A percentile compares a stretch with the other conserved stretches of the same genome.
phyloP scores from a whole-genome alignment of 2,797 vertebrate genomes.

The Setipinna tenuifilis region DNA sequence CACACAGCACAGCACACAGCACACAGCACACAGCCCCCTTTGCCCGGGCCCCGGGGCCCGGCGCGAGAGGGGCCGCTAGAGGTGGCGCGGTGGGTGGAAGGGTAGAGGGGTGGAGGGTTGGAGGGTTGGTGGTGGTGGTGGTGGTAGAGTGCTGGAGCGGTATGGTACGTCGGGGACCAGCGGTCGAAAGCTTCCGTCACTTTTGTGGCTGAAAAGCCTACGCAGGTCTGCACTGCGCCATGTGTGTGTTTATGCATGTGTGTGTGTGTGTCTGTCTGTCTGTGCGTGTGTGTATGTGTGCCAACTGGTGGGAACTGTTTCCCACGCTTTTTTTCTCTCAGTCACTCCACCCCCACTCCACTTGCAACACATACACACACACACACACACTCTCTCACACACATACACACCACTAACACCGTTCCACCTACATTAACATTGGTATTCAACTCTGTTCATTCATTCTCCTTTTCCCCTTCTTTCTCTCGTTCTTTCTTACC shows the following conservation, averaged over 20 bases:
- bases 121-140: neutral
- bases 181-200: constrained; percentile 51
- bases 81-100: neutral
- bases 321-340: constrained; percentile 58
- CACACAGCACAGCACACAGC: too few relatives aligned
- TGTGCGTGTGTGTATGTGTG: constrained; percentile 43
- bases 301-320: constrained; percentile 63
- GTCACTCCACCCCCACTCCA: constrained; percentile 3
- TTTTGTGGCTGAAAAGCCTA: constrained; percentile 59
- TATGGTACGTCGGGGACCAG: constrained; percentile 48
- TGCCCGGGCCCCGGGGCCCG: constrained; percentile 27
- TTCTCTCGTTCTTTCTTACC: constrained; percentile 15
- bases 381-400: neutral
- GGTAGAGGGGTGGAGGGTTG: neutral
- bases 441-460: constrained; percentile 36
- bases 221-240: constrained; percentile 48
- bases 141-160: neutral
- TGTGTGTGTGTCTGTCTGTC: too few relatives aligned
- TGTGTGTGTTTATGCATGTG: too few relatives aligned
- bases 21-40: constrained; percentile 45
- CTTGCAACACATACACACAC: neutral
- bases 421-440: constrained; percentile 43
- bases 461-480: constrained; percentile 30
- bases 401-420: neutral
- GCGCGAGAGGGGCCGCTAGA: neutral